phyloP scores from a whole-genome alignment of 2,888 invertebrate genomes.

The Acleris laterana region DNA sequence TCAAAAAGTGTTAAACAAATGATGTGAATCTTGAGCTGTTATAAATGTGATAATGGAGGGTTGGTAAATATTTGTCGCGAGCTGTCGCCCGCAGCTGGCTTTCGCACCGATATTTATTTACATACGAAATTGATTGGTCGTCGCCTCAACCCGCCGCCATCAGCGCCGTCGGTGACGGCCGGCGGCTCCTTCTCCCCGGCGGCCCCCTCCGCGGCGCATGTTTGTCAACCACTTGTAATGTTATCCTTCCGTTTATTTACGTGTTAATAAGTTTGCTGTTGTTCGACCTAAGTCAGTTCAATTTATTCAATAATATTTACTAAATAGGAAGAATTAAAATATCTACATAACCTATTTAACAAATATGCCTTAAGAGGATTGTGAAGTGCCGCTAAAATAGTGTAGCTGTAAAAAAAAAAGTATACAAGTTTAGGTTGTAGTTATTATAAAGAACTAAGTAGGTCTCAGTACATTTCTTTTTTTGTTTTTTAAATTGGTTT shows the following conservation, averaged over 20 bases:
- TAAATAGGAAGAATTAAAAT: too few species aligned
- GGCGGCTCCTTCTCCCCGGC: too few species aligned
- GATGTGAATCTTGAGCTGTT: slow-evolving; percentile 40
- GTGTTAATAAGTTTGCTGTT: slow-evolving; percentile 21
- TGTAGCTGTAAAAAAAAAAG: too few species aligned
- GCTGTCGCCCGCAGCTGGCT: slow-evolving; percentile 46
- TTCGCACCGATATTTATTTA: slow-evolving; percentile 70
- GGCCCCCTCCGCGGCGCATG: slow-evolving; percentile 34
- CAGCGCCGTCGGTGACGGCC: too few species aligned
- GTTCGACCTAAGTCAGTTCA: neutral
- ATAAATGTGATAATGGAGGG: slow-evolving; percentile 44
- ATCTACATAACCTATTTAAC: too few species aligned
- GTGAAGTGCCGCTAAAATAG: too few species aligned
- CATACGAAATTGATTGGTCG: slow-evolving; percentile 67
- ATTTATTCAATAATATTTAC: too few species aligned
- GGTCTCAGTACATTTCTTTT: too few species aligned
- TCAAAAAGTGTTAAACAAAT: slow-evolving; percentile 2
- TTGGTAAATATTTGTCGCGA: slow-evolving; percentile 44
- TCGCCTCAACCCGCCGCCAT: slow-evolving; percentile 27
- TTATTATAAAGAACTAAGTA: too few species aligned
- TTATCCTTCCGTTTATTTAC: slow-evolving; percentile 41
- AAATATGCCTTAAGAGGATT: too few species aligned
- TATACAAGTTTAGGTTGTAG: too few species aligned
- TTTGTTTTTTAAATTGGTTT: too few species aligned
- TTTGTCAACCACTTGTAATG: slow-evolving; percentile 52